A percentile compares a stretch with the other conserved stretches of the same genome.
These are phyloP conservation scores for Stigmatopora nigra DNA, from an alignment of 2,113 vertebrate genomes.

Conservation along the genomic window DNA sequence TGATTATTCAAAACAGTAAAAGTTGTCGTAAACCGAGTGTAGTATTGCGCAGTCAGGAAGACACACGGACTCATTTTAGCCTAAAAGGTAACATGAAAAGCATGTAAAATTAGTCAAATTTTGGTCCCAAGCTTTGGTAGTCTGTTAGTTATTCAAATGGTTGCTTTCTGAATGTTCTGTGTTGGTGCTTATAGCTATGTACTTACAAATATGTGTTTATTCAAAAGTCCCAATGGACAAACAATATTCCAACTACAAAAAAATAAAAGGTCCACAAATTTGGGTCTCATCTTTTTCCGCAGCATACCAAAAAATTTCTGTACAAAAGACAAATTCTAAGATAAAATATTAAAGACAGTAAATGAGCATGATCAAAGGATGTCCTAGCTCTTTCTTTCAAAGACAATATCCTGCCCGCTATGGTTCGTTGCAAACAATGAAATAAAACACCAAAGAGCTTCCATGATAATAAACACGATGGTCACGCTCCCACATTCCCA, in stretches of 20 bases:
- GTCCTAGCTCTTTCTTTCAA: conserved; percentile 29
- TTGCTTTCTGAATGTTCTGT: neutral
- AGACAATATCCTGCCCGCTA: conserved; percentile 49
- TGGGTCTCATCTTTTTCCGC: neutral
- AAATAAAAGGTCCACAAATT: conserved; percentile 17
- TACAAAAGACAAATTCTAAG: conserved; percentile 49
- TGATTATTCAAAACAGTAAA: neutral
- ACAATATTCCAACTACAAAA: conserved; percentile 9
- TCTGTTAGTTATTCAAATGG: neutral
- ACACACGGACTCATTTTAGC: neutral
- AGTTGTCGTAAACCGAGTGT: neutral
- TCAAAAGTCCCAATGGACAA: conserved; percentile 5
- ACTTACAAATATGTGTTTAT: neutral
- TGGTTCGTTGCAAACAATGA: conserved; percentile 52
- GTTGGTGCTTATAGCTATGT: neutral
- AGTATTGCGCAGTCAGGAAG: neutral
- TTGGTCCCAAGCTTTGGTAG: neutral
- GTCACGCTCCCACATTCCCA: conserved; percentile 49
- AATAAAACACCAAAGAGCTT: conserved; percentile 30
- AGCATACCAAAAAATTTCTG: conserved; percentile 27
- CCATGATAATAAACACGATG: conserved; percentile 52
- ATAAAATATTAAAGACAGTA: conserved; percentile 46
- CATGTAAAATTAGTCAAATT: neutral
- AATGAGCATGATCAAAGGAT: conserved; percentile 43
- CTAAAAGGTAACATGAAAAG: neutral